phyloP scores from a whole-genome alignment of 1,140 invertebrate species.

The Melanaphis sacchari region DNA sequence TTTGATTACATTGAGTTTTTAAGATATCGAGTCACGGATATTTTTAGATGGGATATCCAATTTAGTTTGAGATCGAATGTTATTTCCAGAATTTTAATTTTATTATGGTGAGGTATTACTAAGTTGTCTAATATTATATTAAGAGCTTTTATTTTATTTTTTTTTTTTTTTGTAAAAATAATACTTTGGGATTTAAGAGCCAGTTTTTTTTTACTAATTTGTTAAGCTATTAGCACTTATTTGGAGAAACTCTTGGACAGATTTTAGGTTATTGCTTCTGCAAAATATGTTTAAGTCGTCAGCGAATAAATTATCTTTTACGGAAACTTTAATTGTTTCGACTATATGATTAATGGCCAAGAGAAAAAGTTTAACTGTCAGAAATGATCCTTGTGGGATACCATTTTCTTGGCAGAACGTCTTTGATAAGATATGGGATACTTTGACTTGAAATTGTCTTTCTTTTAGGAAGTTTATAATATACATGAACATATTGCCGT shows the following conservation, averaged over 20 bases:
- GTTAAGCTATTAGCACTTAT: background rate
- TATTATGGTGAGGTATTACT: background rate
- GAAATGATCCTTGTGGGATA: background rate
- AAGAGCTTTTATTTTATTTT: background rate
- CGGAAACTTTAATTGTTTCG: background rate
- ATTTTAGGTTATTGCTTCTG: constrained; percentile 15
- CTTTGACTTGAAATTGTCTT: constrained; percentile 8
- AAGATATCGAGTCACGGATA: background rate
- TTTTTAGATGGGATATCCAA: background rate
- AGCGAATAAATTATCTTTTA: background rate
- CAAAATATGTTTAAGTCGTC: constrained; percentile 13
- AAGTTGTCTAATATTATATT: background rate
- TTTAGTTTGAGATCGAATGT: background rate
- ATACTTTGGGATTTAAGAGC: constrained; percentile 24
- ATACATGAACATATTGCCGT: background rate
- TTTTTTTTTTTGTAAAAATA: background rate
- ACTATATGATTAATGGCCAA: background rate
- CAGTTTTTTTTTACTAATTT: background rate
- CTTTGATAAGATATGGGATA: background rate
- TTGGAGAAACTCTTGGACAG: background rate
- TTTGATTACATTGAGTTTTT: background rate
- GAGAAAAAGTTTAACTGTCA: background rate
- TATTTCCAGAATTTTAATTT: background rate
- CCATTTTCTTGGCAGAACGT: background rate
- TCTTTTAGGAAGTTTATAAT: constrained; percentile 8